phyloP scores from a whole-genome alignment of 2,888 invertebrate genomes.

The Rosalia funebris region DNA sequence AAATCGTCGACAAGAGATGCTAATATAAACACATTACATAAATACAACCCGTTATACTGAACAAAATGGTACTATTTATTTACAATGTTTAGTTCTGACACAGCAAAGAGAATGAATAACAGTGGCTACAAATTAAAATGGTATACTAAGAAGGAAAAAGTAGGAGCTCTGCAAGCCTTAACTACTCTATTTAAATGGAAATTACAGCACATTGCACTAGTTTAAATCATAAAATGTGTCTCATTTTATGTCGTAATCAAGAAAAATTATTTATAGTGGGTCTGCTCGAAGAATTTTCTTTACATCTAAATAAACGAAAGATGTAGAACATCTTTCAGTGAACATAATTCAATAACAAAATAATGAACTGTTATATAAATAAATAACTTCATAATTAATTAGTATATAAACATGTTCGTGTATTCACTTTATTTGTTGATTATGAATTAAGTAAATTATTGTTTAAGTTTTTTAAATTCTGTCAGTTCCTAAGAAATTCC shows the following conservation, averaged over 20 bases:
- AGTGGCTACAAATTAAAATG: slow-evolving; percentile 1
- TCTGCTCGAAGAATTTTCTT: slow-evolving; percentile 1
- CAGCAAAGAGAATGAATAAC: not conserved
- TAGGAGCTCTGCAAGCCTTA: slow-evolving; percentile 13
- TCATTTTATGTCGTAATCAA: slow-evolving; percentile 21
- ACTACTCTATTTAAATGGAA: slow-evolving; percentile 25
- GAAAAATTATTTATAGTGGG: slow-evolving; percentile 22
- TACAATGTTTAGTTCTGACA: not conserved
- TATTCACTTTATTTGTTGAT: too few relatives aligned
- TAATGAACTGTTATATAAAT: too few relatives aligned
- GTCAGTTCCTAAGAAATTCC: too few relatives aligned
- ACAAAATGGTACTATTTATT: not conserved
- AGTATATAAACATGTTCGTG: too few relatives aligned
- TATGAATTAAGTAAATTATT: too few relatives aligned
- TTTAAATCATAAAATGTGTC: slow-evolving; percentile 26
- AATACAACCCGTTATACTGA: too few relatives aligned
- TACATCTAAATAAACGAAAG: slow-evolving; percentile 2
- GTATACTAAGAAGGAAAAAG: slow-evolving; percentile 5
- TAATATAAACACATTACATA: too few relatives aligned
- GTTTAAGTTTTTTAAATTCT: too few relatives aligned
- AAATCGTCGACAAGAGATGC: too few relatives aligned
- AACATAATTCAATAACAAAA: too few relatives aligned
- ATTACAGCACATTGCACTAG: slow-evolving; percentile 21
- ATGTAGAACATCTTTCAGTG: too few relatives aligned
- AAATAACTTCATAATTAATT: too few relatives aligned